phyloP scores from a whole-genome alignment of 2,113 vertebrate genomes.

The Micromys minutus region DNA sequence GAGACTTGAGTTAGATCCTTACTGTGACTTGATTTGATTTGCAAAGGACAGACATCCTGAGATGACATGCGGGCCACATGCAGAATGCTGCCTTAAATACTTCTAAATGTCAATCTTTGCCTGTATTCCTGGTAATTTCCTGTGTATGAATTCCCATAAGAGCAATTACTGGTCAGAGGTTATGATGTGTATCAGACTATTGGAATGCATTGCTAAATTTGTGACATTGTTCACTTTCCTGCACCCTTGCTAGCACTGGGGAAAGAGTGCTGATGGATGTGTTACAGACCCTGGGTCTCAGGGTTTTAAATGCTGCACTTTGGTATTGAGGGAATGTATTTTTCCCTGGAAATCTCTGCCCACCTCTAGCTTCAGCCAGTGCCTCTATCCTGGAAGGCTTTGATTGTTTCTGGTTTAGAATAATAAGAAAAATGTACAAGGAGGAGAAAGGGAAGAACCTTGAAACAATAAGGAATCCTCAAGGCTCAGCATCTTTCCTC shows the following conservation, averaged over 20 bases:
- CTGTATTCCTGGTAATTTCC: constrained; percentile 68
- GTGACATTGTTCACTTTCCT: not conserved
- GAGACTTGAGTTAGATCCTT: not conserved
- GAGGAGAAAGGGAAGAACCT: not conserved
- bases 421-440: not conserved
- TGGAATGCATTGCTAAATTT: constrained; percentile 14
- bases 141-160: constrained; percentile 63
- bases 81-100: constrained; percentile 51
- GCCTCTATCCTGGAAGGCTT: not conserved
- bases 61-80: constrained; percentile 5
- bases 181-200: not conserved
- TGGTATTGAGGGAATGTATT: not conserved
- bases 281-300: not conserved
- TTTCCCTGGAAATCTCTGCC: constrained; percentile 27
- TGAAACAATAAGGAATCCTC: not conserved
- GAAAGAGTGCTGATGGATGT: not conserved
- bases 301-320: constrained; percentile 30
- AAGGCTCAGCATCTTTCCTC: not conserved
- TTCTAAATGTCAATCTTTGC: constrained; percentile 65
- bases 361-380: not conserved
- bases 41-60: constrained; percentile 49
- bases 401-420: not conserved
- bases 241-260: not conserved
- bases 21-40: constrained; percentile 66
- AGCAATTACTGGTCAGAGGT: constrained; percentile 61